Conservation (phyloP, 2,888 invertebrate genomes). For the Ormia ochracea region DNA sequence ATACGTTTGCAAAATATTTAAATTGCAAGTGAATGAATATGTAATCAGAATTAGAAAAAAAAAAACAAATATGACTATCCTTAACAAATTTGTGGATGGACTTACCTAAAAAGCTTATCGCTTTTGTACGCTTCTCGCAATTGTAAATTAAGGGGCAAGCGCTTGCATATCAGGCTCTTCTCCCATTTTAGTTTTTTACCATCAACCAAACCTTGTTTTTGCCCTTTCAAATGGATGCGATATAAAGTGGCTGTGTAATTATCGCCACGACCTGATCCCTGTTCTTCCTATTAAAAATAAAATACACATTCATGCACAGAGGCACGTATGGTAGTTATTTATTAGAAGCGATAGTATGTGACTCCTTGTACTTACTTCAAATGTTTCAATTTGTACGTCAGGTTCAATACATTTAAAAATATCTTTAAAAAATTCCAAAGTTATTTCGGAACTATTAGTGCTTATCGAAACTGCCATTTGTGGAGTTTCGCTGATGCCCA, state of each 20-base stretch:
- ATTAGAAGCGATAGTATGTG: not conserved
- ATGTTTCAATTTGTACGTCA: conserved; percentile 79
- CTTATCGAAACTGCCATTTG: conserved; percentile 64
- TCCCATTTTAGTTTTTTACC: conserved; percentile 80
- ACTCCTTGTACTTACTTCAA: conserved; percentile 76
- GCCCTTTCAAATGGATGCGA: conserved; percentile 81
- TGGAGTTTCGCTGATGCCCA: conserved; percentile 71
- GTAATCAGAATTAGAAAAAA: no score
- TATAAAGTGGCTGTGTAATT: conserved; percentile 87
- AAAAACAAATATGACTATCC: no score
- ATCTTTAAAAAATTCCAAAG: conserved; percentile 79
- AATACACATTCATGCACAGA: not conserved
- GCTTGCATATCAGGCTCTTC: conserved; percentile 83
- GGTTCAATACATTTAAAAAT: conserved; percentile 79
- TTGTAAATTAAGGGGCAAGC: conserved; percentile 81
- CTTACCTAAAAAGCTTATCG: conserved; percentile 81
- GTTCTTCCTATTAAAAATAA: conserved; percentile 78
- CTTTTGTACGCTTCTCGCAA: conserved; percentile 84
- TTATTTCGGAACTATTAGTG: conserved; percentile 70
- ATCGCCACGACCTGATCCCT: conserved; percentile 85
- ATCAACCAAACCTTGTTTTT: conserved; percentile 66
- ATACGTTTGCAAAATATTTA: no score
- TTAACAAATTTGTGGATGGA: no score
- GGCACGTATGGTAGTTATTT: no score
- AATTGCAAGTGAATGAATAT: no score